phyloP scores from a whole-genome alignment of 2,888 invertebrate species.

The Ptilodon capucinus region DNA sequence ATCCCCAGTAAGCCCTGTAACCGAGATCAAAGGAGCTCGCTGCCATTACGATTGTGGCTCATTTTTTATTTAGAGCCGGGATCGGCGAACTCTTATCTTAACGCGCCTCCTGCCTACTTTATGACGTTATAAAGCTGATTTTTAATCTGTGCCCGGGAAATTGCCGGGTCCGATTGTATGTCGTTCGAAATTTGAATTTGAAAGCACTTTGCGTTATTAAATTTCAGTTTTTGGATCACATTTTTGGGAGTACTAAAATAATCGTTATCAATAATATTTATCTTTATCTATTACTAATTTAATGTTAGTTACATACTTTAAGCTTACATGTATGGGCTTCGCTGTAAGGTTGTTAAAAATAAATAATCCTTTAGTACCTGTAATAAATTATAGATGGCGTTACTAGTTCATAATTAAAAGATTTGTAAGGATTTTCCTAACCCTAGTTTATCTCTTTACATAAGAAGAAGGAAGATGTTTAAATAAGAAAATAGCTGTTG shows the following conservation, averaged over 20 bases:
- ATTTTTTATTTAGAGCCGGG: conserved; percentile 78
- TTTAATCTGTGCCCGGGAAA: conserved; percentile 75
- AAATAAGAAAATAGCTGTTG: no score
- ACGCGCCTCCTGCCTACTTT: conserved; percentile 69
- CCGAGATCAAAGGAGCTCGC: conserved; percentile 78
- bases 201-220: conserved; percentile 17
- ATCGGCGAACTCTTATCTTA: conserved; percentile 74
- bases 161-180: conserved; percentile 52
- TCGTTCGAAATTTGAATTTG: conserved; percentile 34
- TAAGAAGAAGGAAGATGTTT: no score
- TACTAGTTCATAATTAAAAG: no score
- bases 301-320: no score
- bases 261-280: no score
- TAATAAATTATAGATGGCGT: no score
- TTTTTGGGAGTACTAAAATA: not conserved
- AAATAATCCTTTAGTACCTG: no score
- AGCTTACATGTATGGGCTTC: no score
- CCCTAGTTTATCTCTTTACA: no score
- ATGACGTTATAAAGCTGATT: conserved; percentile 82
- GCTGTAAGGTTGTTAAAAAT: no score
- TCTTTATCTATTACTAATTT: no score
- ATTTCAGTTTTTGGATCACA: conserved; percentile 6
- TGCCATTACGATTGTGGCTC: conserved; percentile 80
- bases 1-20: conserved; percentile 78
- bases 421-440: no score